These are phyloP conservation scores for Halcyon chelicuti DNA, from an alignment of 2,797 vertebrate genomes.

Conservation along the genomic window DNA sequence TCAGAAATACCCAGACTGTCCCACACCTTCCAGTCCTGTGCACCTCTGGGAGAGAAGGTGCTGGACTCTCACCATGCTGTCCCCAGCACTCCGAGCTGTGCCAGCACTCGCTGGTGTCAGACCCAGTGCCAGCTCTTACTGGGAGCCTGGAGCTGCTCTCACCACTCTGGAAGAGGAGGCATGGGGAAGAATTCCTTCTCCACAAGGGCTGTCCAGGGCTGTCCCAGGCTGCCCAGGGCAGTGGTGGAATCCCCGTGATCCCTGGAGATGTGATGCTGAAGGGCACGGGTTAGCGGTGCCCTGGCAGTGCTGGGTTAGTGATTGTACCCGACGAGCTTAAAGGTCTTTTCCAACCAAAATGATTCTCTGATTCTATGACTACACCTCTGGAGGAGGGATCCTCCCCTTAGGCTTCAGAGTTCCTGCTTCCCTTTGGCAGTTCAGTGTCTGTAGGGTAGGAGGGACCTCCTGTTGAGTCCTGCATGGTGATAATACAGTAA, in stretches of 20 bases:
- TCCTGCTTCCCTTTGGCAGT: neutral
- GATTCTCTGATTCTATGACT: too few relatives aligned
- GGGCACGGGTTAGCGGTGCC: too few relatives aligned
- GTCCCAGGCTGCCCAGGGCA: too few relatives aligned
- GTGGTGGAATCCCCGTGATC: too few relatives aligned
- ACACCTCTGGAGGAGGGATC: neutral
- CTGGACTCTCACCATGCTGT: fast-evolving
- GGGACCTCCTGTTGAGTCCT: neutral
- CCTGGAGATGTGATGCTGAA: too few relatives aligned
- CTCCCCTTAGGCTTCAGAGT: neutral
- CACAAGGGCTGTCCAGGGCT: too few relatives aligned
- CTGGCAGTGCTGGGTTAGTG: too few relatives aligned
- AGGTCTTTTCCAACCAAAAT: too few relatives aligned
- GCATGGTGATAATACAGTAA: fast-evolving
- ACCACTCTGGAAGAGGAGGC: neutral
- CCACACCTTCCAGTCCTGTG: neutral
- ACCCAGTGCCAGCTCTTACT: neutral
- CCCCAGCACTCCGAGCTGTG: fast-evolving
- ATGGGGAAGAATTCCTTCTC: neutral
- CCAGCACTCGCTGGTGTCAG: neutral
- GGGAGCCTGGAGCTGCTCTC: neutral
- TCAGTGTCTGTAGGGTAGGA: too few relatives aligned
- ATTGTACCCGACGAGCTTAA: too few relatives aligned
- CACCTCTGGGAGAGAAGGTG: fast-evolving
- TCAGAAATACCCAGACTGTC: neutral